phyloP scores from a whole-genome alignment of 2,888 invertebrate genomes.

The Melipona beecheii region DNA sequence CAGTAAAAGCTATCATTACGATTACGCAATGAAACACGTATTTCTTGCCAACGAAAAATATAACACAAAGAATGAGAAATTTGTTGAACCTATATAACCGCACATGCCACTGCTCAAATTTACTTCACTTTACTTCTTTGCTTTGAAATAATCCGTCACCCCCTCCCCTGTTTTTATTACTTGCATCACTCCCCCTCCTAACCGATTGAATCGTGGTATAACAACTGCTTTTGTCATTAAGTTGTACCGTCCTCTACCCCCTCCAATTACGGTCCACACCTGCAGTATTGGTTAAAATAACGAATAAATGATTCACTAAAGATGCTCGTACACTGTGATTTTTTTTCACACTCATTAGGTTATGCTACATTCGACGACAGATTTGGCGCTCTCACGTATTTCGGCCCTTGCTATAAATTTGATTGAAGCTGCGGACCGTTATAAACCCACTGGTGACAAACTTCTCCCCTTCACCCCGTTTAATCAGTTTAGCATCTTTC shows the following conservation, averaged over 20 bases:
- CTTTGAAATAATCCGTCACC: slow-evolving; percentile 20
- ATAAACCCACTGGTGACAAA: slow-evolving; percentile 38
- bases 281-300: slow-evolving; percentile 35
- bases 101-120: slow-evolving; percentile 38
- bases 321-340: slow-evolving; percentile 33
- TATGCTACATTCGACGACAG: slow-evolving; percentile 43
- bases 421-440: slow-evolving; percentile 42
- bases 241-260: slow-evolving; percentile 41
- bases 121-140: slow-evolving; percentile 34
- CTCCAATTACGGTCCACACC: slow-evolving; percentile 45
- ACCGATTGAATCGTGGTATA: slow-evolving; percentile 37
- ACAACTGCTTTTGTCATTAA: slow-evolving; percentile 50
- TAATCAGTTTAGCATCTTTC: slow-evolving; percentile 51
- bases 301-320: slow-evolving; percentile 35
- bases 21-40: slow-evolving; percentile 48
- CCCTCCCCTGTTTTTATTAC: slow-evolving; percentile 35
- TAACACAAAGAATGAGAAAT: slow-evolving; percentile 14
- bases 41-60: slow-evolving; percentile 52
- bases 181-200: slow-evolving; percentile 34
- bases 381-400: slow-evolving; percentile 29
- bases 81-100: slow-evolving; percentile 30
- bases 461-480: slow-evolving; percentile 31
- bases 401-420: slow-evolving; percentile 34
- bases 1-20: slow-evolving; percentile 14
- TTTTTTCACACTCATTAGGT: slow-evolving; percentile 47